These are phyloP conservation scores for Acleris sparsana DNA, from an alignment of 2,888 invertebrate species.

Conservation along the genomic window DNA sequence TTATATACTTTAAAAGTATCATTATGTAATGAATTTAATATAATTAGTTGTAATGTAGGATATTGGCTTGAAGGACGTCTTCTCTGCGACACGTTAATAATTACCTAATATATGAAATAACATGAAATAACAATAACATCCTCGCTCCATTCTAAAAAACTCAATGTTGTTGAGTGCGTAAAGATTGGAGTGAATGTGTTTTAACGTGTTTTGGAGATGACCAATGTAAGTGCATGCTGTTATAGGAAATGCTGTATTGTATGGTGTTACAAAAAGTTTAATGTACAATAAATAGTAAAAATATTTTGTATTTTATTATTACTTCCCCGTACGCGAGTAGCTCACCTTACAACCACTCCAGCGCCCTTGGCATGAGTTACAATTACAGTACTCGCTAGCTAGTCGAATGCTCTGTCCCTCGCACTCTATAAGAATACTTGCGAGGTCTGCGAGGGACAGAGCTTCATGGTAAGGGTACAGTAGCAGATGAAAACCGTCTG, in stretches of 20 bases:
- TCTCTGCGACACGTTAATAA: constrained; percentile 23
- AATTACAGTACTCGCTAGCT: too few relatives aligned
- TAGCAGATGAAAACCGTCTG: too few relatives aligned
- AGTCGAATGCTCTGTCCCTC: too few relatives aligned
- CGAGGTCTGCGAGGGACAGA: too few relatives aligned
- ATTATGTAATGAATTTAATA: constrained; percentile 30
- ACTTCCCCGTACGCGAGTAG: neutral
- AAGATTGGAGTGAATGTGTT: neutral
- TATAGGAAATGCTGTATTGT: constrained; percentile 70
- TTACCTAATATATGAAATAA: neutral
- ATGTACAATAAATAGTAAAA: constrained; percentile 77
- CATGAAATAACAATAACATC: neutral
- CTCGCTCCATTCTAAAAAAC: neutral
- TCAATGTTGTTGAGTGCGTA: neutral
- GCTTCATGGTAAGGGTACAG: too few relatives aligned
- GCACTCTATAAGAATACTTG: too few relatives aligned
- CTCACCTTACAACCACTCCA: too few relatives aligned
- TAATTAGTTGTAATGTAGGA: constrained; percentile 27
- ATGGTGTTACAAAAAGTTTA: constrained; percentile 69
- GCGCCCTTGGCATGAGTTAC: too few relatives aligned
- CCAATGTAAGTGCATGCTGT: constrained; percentile 58
- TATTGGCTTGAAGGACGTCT: constrained; percentile 24
- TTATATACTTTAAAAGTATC: constrained; percentile 37
- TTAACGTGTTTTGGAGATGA: constrained; percentile 32
- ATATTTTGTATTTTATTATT: constrained; percentile 28